Conservation (phyloP, 2,113 vertebrate species). For the Dryoscopus gambensis region DNA sequence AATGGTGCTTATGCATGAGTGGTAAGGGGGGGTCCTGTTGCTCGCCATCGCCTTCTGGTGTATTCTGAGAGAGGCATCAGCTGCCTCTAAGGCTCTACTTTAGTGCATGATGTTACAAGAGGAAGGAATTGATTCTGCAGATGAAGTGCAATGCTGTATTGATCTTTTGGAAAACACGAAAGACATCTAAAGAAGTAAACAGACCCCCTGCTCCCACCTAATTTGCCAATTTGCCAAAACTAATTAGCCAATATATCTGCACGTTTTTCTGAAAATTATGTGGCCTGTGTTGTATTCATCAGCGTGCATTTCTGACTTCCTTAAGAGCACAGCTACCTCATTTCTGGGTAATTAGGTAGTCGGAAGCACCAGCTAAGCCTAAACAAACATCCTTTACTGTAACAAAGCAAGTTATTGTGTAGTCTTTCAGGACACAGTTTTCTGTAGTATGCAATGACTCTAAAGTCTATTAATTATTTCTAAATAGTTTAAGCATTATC, state of each 20-base stretch:
- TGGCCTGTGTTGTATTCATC: not conserved
- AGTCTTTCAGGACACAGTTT: not conserved
- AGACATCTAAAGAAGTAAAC: not conserved
- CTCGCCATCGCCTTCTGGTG: not conserved
- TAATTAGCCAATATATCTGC: not conserved
- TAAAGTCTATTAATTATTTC: slow-evolving; percentile 54
- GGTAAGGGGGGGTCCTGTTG: not conserved
- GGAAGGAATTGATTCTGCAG: not conserved
- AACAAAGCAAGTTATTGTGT: slow-evolving; percentile 51
- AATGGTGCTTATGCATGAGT: not conserved
- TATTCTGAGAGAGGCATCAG: not conserved
- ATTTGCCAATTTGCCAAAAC: no score
- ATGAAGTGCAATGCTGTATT: not conserved
- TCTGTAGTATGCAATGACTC: not conserved
- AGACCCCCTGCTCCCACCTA: not conserved
- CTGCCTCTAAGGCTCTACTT: not conserved
- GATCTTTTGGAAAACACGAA: not conserved
- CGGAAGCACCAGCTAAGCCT: not conserved
- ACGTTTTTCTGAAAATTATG: not conserved
- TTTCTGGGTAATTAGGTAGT: slow-evolving; percentile 15
- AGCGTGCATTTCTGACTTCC: not conserved
- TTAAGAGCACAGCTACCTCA: not conserved
- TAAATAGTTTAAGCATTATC: slow-evolving; percentile 38
- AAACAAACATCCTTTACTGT: slow-evolving; percentile 45
- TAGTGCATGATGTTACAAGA: not conserved